These are phyloP conservation scores for Drosophila multiciliata DNA, from an alignment of 2,888 invertebrate species.

Conservation along the genomic window DNA sequence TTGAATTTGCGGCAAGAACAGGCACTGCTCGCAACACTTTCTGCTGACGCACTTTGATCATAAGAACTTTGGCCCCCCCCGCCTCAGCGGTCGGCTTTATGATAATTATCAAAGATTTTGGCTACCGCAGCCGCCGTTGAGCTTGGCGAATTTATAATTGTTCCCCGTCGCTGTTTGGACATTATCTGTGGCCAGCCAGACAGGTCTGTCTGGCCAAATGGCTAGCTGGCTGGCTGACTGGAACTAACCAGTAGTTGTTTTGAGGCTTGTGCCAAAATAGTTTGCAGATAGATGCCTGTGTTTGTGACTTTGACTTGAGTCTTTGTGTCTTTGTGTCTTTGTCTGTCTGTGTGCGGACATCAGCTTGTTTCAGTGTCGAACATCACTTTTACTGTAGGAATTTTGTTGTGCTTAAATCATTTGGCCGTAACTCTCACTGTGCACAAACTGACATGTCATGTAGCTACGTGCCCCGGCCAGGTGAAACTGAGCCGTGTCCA, in stretches of 20 bases:
- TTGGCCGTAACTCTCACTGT: conserved; percentile 68
- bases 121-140: conserved; percentile 50
- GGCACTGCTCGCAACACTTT: conserved; percentile 35
- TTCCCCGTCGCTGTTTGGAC: conserved; percentile 36
- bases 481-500: conserved; percentile 66
- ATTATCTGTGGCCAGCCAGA: conserved; percentile 39
- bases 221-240: neutral
- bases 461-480: conserved; percentile 55
- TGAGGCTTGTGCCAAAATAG: conserved; percentile 67
- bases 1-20: conserved; percentile 5
- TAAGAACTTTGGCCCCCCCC: conserved; percentile 14
- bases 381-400: conserved; percentile 73
- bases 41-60: conserved; percentile 66
- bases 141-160: conserved; percentile 68
- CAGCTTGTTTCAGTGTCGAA: conserved; percentile 40
- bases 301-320: neutral
- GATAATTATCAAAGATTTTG: conserved; percentile 54
- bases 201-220: conserved; percentile 30
- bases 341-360: conserved; percentile 38
- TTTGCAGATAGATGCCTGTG: conserved; percentile 55
- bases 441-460: conserved; percentile 59
- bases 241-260: conserved; percentile 28
- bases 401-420: conserved; percentile 39
- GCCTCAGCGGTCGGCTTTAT: neutral
- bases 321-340: conserved; percentile 5